phyloP scores from a whole-genome alignment of 2,113 vertebrate species.

The Vireo altiloquus region DNA sequence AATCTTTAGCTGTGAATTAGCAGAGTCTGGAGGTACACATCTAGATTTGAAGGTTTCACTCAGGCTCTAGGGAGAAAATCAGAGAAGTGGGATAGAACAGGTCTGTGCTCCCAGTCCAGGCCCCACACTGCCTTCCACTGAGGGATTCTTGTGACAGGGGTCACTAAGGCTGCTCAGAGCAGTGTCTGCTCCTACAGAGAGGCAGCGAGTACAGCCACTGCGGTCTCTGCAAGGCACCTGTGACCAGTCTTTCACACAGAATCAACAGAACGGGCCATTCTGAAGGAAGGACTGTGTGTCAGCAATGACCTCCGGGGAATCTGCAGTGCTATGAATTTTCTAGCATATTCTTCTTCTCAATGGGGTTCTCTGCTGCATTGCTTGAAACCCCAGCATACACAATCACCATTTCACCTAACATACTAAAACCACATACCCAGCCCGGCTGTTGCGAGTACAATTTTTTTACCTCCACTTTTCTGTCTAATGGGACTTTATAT shows the following conservation, averaged over 20 bases:
- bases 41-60: background rate
- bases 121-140: fast-evolving
- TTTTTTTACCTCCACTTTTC: background rate
- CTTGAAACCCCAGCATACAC: background rate
- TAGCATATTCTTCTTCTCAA: background rate
- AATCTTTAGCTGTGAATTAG: background rate
- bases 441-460: fast-evolving
- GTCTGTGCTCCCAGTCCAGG: background rate
- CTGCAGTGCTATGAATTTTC: background rate
- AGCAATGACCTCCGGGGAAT: background rate
- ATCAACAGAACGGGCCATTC: background rate
- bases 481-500: background rate
- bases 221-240: background rate
- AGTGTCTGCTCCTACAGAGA: fast-evolving
- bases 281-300: background rate
- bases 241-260: background rate
- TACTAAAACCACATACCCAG: background rate
- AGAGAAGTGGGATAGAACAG: background rate
- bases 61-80: background rate
- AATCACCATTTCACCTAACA: background rate
- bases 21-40: background rate
- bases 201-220: background rate
- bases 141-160: fast-evolving
- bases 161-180: background rate
- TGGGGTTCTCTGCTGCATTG: background rate